Evolutionary conservation across 2,113 vertebrate genomes (phyloP).

Genomic region (Vulpes ferrilata): DNA sequence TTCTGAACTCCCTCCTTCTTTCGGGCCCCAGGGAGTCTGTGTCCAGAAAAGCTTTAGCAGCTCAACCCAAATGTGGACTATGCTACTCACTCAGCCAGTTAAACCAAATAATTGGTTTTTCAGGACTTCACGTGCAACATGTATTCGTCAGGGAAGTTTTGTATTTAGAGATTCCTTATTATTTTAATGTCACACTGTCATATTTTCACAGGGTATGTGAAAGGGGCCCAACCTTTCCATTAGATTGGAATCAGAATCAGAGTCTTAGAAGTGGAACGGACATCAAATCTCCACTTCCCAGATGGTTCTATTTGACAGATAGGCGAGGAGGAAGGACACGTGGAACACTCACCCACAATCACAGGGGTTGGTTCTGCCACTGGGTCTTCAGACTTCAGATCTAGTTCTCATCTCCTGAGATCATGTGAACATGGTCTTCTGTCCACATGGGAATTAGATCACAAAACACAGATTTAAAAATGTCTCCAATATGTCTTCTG

Average conservation of each 20-base stretch:
- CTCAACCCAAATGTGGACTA: neutral
- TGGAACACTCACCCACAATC: rapidly evolving
- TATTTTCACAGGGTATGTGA: neutral
- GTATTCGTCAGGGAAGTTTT: neutral
- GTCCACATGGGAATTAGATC: neutral
- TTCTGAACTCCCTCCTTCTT: neutral
- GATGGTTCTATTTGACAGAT: rapidly evolving
- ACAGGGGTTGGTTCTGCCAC: rapidly evolving
- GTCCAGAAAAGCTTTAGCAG: neutral
- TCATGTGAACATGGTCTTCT: rapidly evolving
- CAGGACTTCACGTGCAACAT: rapidly evolving
- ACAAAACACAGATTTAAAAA: neutral
- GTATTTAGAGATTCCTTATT: neutral
- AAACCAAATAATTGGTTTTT: neutral
- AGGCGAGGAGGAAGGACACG: rapidly evolving
- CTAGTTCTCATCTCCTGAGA: neutral
- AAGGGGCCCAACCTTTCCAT: neutral
- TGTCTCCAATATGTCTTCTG: rapidly evolving
- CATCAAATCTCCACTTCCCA: rapidly evolving
- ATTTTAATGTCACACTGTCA: neutral
- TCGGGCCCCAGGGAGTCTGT: rapidly evolving
- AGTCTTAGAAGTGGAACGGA: neutral
- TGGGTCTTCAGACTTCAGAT: rapidly evolving
- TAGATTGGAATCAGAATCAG: rapidly evolving
- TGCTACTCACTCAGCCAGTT: neutral